These are phyloP conservation scores for Ailurus styani DNA, from an alignment of 2,113 vertebrate species.

Conservation along the genomic window DNA sequence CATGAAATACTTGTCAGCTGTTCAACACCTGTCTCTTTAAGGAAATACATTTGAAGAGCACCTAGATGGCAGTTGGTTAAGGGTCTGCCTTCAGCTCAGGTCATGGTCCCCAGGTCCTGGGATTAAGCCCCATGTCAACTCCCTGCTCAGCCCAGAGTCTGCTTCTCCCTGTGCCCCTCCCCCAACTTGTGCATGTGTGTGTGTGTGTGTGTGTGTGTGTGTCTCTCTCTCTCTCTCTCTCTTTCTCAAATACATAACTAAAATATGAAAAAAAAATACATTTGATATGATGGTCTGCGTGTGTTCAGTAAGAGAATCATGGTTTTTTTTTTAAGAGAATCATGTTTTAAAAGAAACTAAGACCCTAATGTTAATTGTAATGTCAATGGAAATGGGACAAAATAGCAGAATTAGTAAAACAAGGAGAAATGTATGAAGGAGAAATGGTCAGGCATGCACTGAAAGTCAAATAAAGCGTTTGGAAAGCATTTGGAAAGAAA, in stretches of 20 bases:
- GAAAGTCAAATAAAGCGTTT: neutral
- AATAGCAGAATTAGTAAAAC: neutral
- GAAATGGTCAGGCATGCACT: neutral
- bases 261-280: neutral
- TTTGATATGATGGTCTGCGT: neutral
- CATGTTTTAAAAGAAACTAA: neutral
- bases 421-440: neutral
- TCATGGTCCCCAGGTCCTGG: too few relatives aligned
- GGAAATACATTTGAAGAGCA: neutral
- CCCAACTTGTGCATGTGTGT: too few relatives aligned
- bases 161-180: too few relatives aligned
- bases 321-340: constrained; percentile 12
- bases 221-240: too few relatives aligned
- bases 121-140: too few relatives aligned
- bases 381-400: neutral
- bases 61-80: neutral
- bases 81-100: too few relatives aligned
- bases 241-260: too few relatives aligned
- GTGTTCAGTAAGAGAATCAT: neutral
- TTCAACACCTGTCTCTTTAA: neutral
- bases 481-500: constrained; percentile 18
- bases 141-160: too few relatives aligned
- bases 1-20: neutral
- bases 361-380: neutral
- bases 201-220: too few relatives aligned